Evolutionary conservation across 2,888 invertebrate genomes (phyloP).

Genomic region (Steromphala cineraria): DNA sequence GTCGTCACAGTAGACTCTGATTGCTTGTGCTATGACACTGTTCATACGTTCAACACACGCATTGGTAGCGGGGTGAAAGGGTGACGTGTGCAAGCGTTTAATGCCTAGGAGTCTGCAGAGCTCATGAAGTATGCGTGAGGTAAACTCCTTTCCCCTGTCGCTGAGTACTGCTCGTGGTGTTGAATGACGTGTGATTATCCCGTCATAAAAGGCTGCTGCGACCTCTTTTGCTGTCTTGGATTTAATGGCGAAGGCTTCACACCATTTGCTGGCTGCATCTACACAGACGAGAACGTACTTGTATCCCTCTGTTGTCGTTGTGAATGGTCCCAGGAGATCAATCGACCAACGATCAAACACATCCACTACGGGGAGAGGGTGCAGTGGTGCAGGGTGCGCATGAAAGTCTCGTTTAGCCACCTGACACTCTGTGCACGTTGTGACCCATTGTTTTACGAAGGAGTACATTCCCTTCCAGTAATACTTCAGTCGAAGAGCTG

Average conservation of each 20-base stretch:
- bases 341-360: conserved; percentile 27
- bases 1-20: not conserved
- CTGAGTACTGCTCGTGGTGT: conserved; percentile 27
- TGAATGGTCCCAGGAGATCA: conserved; percentile 28
- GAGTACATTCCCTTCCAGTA: conserved; percentile 27
- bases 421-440: conserved; percentile 27
- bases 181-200: conserved; percentile 32
- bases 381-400: conserved; percentile 20
- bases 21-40: not conserved
- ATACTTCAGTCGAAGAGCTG: conserved; percentile 26
- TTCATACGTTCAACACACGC: conserved; percentile 19
- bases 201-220: not conserved
- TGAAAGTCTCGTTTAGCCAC: conserved; percentile 4
- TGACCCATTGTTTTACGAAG: conserved; percentile 25
- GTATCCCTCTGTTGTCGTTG: not conserved
- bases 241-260: conserved; percentile 21
- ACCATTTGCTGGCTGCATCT: not conserved
- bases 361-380: conserved; percentile 21
- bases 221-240: conserved; percentile 13
- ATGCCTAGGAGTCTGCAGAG: conserved; percentile 17
- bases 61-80: conserved; percentile 19
- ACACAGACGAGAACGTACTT: conserved; percentile 1
- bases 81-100: not conserved
- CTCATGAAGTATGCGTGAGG: conserved; percentile 25
- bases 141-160: conserved; percentile 37